phyloP scores from a whole-genome alignment of 2,888 invertebrate species.

The Amaurobius ferox region DNA sequence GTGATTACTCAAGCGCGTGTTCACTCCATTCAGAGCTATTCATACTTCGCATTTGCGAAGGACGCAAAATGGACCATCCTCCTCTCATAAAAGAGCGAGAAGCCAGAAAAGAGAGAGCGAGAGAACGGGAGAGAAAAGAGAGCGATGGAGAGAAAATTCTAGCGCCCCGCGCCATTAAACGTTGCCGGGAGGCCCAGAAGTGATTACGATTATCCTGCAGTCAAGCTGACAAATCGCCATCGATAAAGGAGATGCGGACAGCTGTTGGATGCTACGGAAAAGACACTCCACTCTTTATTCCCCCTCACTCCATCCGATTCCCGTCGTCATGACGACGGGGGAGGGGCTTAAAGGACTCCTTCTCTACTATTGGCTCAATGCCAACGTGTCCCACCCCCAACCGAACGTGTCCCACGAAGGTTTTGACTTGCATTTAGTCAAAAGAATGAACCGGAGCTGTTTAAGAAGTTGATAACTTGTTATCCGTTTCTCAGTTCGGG shows the following conservation, averaged over 20 bases:
- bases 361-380: conserved; percentile 16
- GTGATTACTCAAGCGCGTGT: background rate
- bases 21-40: conserved; percentile 2
- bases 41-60: conserved; percentile 12
- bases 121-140: background rate
- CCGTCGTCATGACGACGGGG: conserved; percentile 52
- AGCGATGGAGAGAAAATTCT: conserved; percentile 25
- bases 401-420: conserved; percentile 26
- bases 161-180: conserved; percentile 55
- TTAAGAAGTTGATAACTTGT: conserved; percentile 48
- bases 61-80: conserved; percentile 9
- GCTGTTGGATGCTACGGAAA: conserved; percentile 60
- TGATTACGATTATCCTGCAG: conserved; percentile 67
- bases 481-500: conserved; percentile 34
- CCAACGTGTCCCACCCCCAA: background rate
- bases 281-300: conserved; percentile 59
- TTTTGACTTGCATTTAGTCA: conserved; percentile 26
- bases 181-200: conserved; percentile 56
- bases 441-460: conserved; percentile 35
- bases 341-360: conserved; percentile 16
- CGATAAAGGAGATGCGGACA: conserved; percentile 68
- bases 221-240: conserved; percentile 69
- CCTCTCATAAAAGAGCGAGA: conserved; percentile 12
- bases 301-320: conserved; percentile 30
- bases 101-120: background rate